phyloP scores from a whole-genome alignment of 2,888 invertebrate species.

The Phragmatobia fuliginosa region DNA sequence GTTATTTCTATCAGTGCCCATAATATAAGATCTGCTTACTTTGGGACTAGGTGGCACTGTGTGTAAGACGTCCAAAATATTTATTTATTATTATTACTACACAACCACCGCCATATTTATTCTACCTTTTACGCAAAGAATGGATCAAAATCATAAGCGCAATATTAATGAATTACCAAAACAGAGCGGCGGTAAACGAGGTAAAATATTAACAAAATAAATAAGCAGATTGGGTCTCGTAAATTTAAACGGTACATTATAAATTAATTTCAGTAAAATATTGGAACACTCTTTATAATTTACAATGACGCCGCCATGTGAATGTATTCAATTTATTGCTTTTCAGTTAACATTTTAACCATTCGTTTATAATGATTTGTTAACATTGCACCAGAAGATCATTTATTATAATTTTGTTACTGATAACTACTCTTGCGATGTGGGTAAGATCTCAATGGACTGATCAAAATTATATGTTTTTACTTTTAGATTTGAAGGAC shows the following conservation, averaged over 20 bases:
- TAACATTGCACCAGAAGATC: neutral
- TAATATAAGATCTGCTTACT: too few species aligned
- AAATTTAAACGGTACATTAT: constrained; percentile 37
- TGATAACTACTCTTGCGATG: neutral
- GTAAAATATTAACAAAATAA: constrained; percentile 30
- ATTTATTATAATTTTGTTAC: neutral
- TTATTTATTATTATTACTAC: neutral
- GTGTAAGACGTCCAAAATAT: too few species aligned
- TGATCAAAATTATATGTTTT: neutral
- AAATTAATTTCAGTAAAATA: constrained; percentile 44
- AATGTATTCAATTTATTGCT: constrained; percentile 32
- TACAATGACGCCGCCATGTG: constrained; percentile 23
- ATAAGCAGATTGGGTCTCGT: constrained; percentile 34
- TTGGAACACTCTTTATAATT: constrained; percentile 32
- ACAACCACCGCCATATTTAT: neutral
- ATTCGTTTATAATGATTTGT: constrained; percentile 24
- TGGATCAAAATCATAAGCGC: constrained; percentile 15
- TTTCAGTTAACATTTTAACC: constrained; percentile 23
- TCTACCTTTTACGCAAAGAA: constrained; percentile 5
- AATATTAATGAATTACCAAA: constrained; percentile 18
- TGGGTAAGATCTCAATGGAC: neutral
- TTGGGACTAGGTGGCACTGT: too few species aligned
- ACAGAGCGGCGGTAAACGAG: constrained; percentile 12
- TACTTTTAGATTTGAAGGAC: neutral
- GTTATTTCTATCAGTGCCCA: too few species aligned